Evolutionary conservation across 1,140 invertebrate species (phyloP).

Genomic region (Drosophila sechellia): DNA sequence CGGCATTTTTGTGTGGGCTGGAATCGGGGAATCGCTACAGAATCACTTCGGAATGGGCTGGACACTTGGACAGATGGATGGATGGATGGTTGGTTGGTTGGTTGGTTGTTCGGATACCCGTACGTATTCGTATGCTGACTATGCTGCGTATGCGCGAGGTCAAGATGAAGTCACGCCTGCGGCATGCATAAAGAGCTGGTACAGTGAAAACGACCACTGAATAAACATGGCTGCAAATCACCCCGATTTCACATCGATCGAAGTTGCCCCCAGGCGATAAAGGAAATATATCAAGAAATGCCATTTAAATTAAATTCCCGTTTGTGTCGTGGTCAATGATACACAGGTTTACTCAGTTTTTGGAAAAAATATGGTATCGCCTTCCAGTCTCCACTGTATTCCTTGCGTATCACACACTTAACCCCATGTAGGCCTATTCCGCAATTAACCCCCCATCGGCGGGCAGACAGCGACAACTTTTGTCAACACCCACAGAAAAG

Average conservation of each 20-base stretch:
- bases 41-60: slow-evolving; percentile 25
- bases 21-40: slow-evolving; percentile 32
- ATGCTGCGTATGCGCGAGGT: slow-evolving; percentile 61
- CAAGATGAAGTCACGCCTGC: slow-evolving; percentile 78
- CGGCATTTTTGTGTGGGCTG: slow-evolving; percentile 58
- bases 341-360: no score
- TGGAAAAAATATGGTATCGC: no score
- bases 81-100: slow-evolving; percentile 34
- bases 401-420: slow-evolving; percentile 30
- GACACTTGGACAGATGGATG: slow-evolving; percentile 27
- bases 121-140: slow-evolving; percentile 38
- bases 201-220: slow-evolving; percentile 43
- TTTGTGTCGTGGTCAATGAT: no score
- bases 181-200: slow-evolving; percentile 49
- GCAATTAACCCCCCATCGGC: slow-evolving; percentile 33
- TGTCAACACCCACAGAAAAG: slow-evolving; percentile 69
- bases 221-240: slow-evolving; percentile 31
- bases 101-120: slow-evolving; percentile 30
- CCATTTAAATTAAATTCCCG: not conserved
- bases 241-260: slow-evolving; percentile 29
- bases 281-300: not conserved
- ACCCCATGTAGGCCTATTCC: slow-evolving; percentile 30
- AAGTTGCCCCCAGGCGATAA: not conserved
- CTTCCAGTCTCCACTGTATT: slow-evolving; percentile 7
- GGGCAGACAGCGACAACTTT: slow-evolving; percentile 46